Base-by-base conservation (phyloP, 2,888 invertebrate species). In the Tanaodytes sp. region DNA sequence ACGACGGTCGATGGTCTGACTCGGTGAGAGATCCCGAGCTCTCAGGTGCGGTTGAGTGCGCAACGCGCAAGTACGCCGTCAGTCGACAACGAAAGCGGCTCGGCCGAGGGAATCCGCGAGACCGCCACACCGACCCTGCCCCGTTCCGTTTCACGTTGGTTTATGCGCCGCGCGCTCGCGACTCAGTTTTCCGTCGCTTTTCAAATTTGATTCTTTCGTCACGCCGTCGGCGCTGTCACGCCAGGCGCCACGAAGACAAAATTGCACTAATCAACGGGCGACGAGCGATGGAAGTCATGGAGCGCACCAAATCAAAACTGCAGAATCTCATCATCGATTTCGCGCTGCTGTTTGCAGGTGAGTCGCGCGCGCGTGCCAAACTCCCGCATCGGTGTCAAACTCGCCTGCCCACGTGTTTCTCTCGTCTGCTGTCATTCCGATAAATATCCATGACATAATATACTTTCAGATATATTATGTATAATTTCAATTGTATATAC, bases 231-330 rank as follows among this genome's bases (percentile, higher is more conserved):
- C n/a, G n/a, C n/a, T n/a, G n/a, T n/a, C n/a, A n/a, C n/a, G n/a
- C n/a, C n/a, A n/a, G n/a, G n/a, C n/a, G n/a, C n/a, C n/a, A n/a
- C 23, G 23, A 5, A 23, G 8, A 23, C 23, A 23, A 37, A 37
- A 16, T n/a, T n/a, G n/a, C n/a, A n/a, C n/a, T n/a, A n/a, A n/a
- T n/a, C n/a, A n/a, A n/a, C 39, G 9, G 12, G 5, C 16, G 31
- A 0, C 46, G 18, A 12, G 39, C 14, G 30, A 48, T 48, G 58
- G 51, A 51, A 46, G 46, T 45, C 52, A 62, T 62, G 62, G 62
- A 62, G 33, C 52, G 62, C 36, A 43, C 62, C 43, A 61, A 61
- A 31, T 61, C 61, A 1, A 61, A 61, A 15, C 36, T 61, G 30
- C 30, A 12, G 16, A 61, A 61, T 15, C 15, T 61, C 15, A 20